Conservation (phyloP, 2,888 invertebrate genomes). For the Hermaeophaga mercurialis region DNA sequence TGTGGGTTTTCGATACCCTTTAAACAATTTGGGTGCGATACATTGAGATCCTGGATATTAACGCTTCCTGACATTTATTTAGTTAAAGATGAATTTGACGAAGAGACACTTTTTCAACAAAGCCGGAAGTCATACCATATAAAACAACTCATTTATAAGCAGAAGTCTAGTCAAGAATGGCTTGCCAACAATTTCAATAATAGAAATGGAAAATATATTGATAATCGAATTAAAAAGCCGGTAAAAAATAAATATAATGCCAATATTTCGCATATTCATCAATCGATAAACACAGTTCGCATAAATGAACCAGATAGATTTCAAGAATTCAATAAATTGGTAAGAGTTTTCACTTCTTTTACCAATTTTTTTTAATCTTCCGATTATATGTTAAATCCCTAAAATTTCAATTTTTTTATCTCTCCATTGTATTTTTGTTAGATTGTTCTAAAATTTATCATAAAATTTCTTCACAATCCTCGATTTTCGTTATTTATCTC, state of each 20-base stretch:
- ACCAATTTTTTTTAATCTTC: too few species aligned
- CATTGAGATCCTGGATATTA: conserved; percentile 43
- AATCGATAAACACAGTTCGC: conserved; percentile 39
- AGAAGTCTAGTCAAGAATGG: conserved; percentile 32
- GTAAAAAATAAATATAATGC: conserved; percentile 27
- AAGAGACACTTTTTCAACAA: conserved; percentile 44
- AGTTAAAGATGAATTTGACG: conserved; percentile 36
- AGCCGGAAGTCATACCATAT: conserved; percentile 45
- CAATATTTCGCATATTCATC: conserved; percentile 39
- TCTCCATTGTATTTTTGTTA: too few species aligned
- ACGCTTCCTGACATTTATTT: conserved; percentile 45
- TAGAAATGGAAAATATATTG: conserved; percentile 1
- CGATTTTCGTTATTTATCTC: too few species aligned
- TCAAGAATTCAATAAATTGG: conserved; percentile 43
- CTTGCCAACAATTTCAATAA: neutral
- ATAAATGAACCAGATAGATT: conserved; percentile 38
- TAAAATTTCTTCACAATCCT: too few species aligned
- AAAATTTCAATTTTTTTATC: too few species aligned
- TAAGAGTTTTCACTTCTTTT: conserved; percentile 37
- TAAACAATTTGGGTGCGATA: conserved; percentile 41
- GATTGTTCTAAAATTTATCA: too few species aligned
- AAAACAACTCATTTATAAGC: conserved; percentile 43
- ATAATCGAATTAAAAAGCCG: neutral
- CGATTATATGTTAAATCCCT: too few species aligned
- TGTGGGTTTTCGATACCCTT: conserved; percentile 45